Conservation (phyloP, 1,140 invertebrate genomes). For the Dreissena rostriformis region DNA sequence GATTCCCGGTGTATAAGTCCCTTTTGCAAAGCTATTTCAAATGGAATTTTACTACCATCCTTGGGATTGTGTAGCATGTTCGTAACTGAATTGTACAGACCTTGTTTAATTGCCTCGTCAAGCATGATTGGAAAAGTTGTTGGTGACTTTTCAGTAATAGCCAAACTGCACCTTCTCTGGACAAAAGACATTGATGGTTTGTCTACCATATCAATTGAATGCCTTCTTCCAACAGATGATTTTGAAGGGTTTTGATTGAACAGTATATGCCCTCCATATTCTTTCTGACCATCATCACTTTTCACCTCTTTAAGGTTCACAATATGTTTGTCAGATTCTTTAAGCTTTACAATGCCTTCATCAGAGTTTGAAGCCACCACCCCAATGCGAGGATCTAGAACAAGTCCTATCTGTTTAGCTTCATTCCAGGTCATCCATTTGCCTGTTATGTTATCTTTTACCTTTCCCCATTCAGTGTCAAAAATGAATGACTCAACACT, state of each 20-base stretch:
- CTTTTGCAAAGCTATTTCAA: conserved; percentile 89
- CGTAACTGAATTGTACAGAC: conserved; percentile 90
- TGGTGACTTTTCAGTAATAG: conserved; percentile 71
- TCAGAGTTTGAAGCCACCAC: conserved; percentile 26
- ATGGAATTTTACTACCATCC: conserved; percentile 63
- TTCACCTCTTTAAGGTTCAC: conserved; percentile 63
- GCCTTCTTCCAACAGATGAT: conserved; percentile 1
- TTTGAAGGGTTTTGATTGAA: conserved; percentile 49
- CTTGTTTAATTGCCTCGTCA: conserved; percentile 91
- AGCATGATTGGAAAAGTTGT: conserved; percentile 79
- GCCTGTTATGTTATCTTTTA: conserved; percentile 71
- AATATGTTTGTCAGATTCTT: conserved; percentile 46
- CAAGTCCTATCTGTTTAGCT: conserved; percentile 66
- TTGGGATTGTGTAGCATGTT: conserved; percentile 69
- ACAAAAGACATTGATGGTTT: conserved; percentile 53
- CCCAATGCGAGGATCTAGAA: conserved; percentile 59
- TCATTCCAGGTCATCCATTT: conserved; percentile 75
- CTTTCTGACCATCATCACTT: conserved; percentile 52
- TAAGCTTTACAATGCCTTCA: conserved; percentile 14
- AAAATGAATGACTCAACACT: conserved; percentile 61
- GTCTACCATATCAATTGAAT: conserved; percentile 36
- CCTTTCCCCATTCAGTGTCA: conserved; percentile 63
- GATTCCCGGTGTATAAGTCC: conserved; percentile 88
- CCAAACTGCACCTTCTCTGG: conserved; percentile 81
- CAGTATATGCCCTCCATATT: conserved; percentile 52